Evolutionary conservation across 2,888 invertebrate genomes (phyloP).

Genomic region (Eremobia ochroleuca): DNA sequence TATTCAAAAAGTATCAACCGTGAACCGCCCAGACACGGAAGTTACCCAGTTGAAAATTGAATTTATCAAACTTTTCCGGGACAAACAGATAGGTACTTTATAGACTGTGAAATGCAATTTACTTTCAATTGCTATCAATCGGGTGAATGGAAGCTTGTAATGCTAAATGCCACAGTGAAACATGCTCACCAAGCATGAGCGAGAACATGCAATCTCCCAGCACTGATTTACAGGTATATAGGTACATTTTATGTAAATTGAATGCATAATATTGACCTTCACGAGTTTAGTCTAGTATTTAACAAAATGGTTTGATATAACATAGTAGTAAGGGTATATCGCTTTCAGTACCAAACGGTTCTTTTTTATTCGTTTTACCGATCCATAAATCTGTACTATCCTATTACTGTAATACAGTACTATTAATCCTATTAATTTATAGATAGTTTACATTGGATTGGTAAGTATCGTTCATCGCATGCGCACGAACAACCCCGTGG

Average conservation of each 20-base stretch:
- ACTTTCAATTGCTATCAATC: slow-evolving; percentile 86
- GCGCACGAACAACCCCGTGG: not conserved
- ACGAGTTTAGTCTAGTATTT: not conserved
- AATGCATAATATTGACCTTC: not conserved
- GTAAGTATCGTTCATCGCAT: not conserved
- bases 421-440: not conserved
- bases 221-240: not conserved
- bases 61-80: slow-evolving; percentile 89
- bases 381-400: not conserved
- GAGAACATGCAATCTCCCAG: slow-evolving; percentile 2
- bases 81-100: slow-evolving; percentile 87
- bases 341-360: not conserved
- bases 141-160: slow-evolving; percentile 77
- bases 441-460: not conserved
- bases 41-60: slow-evolving; percentile 88
- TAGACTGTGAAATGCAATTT: slow-evolving; percentile 89
- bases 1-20: slow-evolving; percentile 89
- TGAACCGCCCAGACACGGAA: slow-evolving; percentile 86
- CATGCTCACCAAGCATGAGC: slow-evolving; percentile 38
- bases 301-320: not conserved
- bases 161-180: slow-evolving; percentile 71
- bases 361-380: not conserved
- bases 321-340: not conserved
- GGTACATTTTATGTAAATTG: not conserved
- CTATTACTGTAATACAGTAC: not conserved